These are phyloP conservation scores for Desmodus rotundus DNA, from an alignment of 2,113 vertebrate species.

Conservation along the genomic window DNA sequence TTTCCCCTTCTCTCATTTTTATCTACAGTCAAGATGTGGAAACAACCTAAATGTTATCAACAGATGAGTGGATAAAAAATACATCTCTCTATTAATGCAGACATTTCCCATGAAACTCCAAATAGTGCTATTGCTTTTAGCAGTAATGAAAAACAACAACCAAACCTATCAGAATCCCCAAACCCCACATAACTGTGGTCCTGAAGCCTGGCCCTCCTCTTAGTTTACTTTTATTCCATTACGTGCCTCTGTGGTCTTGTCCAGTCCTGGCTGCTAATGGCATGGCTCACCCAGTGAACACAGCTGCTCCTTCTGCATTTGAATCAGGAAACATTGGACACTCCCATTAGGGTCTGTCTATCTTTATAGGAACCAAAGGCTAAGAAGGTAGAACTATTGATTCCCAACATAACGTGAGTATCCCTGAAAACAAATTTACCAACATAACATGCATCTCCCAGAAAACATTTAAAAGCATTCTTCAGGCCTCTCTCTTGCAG, in stretches of 20 bases:
- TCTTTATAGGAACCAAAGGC: constrained; percentile 18
- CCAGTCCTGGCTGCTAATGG: neutral
- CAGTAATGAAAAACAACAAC: neutral
- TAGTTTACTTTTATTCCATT: neutral
- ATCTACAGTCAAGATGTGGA: no score
- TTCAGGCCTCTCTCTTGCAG: neutral
- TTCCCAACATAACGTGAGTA: no score
- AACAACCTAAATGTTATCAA: no score
- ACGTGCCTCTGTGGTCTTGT: neutral
- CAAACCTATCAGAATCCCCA: neutral
- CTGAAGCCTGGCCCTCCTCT: neutral
- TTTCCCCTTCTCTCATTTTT: no score
- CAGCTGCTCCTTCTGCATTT: constrained; percentile 20
- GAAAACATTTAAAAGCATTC: neutral
- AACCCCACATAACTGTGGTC: neutral
- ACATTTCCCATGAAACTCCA: neutral
- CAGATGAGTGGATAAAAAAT: no score
- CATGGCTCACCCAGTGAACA: neutral
- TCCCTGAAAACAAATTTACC: neutral
- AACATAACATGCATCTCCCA: neutral
- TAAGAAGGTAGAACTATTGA: neutral
- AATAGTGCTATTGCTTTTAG: neutral
- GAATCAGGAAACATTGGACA: constrained; percentile 25
- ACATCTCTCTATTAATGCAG: neutral
- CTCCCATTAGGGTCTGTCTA: neutral